Evolutionary conservation across 2,797 vertebrate genomes (phyloP), one percentile per base, ranked within the genome.

Genomic region (Thalassophryne amazonica): DNA sequence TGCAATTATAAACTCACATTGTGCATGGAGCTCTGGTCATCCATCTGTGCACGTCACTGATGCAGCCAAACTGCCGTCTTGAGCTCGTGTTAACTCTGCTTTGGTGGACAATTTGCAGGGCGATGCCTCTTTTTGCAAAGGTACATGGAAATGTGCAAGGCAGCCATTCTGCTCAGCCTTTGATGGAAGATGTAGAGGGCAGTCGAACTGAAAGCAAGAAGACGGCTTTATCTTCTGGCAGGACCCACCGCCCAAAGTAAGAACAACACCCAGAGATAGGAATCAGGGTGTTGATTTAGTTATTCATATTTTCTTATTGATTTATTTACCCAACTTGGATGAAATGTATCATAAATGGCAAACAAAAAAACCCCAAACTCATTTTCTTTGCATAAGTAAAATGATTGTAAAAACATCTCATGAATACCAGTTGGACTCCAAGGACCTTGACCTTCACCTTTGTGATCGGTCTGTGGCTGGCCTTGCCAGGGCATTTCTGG

Each of bases 101-200:
- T 20, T n/a, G n/a, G n/a, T n/a, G 17, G 15, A 12, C 6, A 1
- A 19, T 25, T 32, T 30, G 11, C 16, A 88, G 88, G 46, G 41
- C 36, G 0, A 11, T 2, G 6, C 32, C 68, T 33, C 47, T 43
- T 1, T 73, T 75, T 37, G 23, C 43, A 46, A 78, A 60, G 58
- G 12, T 38, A 17, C 59, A 52, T 1, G 60, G 32, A 13, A 73
- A 48, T 22, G 73, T 75, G 8, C 56, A 49, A 23, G 35, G 31
- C 10, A 14, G 8, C 47, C 30, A 3, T 39, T 49, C 39, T 13
- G 6, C 56, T 4, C 78, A 81, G 10, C 86, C 86, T 4, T 30
- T 84, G 55, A 78, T 81, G 69, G 78, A 85, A 23, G 60, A 42
- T 0, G 9, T 22, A 5, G 51, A 34, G 9, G 27, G 7, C 31